Evolutionary conservation across 1,140 invertebrate species (phyloP), one percentile per base, ranked within the genome.

Genomic region (Nixonia krombeini): DNA sequence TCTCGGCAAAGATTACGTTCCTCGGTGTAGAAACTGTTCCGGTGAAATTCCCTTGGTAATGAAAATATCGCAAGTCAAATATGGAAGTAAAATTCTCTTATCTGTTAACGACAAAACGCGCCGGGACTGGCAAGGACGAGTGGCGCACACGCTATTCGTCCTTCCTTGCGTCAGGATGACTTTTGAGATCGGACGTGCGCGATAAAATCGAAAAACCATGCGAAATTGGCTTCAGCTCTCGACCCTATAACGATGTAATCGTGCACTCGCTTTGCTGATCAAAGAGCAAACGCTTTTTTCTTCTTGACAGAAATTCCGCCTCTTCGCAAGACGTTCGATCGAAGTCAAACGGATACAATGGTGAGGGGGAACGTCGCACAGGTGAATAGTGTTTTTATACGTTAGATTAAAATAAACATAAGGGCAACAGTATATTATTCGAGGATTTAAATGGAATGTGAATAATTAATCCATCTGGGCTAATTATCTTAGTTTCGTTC

Each of bases 141-240:
- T 35, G 35, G n/a, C n/a, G n/a, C n/a, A n/a, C n/a, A n/a, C n/a
- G n/a, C n/a, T n/a, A 21, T 9, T 17, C 6, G 29, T 31, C 29
- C 2, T 26, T 37, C 13, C 35, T 55, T 18, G 46, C 17, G 31
- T 61, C 31, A 52, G 38, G 33, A 47, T 49, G 42, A 49, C 50
- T 62, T 62, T 55, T 55, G 35, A 53, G 58, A 62, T 62, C 50
- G 50, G 44, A 62, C 50, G 50, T 55, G 50, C 42, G 58, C 41
- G 58, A 62, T 62, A 62, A 49, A 49, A 53, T 62, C 35, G 50
- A 53, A 55, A 62, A 62, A 53, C 44, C 37, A 53, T 55, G 42
- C 42, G 37, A 63, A 63, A 55, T 50, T 63, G 44, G 45, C 45
- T 55, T 26, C 50, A 50, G 45, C 31, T 44, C 53, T 55, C 38